Conservation (phyloP, 1,140 invertebrate genomes). For the Mizuhopecten yessoensis region DNA sequence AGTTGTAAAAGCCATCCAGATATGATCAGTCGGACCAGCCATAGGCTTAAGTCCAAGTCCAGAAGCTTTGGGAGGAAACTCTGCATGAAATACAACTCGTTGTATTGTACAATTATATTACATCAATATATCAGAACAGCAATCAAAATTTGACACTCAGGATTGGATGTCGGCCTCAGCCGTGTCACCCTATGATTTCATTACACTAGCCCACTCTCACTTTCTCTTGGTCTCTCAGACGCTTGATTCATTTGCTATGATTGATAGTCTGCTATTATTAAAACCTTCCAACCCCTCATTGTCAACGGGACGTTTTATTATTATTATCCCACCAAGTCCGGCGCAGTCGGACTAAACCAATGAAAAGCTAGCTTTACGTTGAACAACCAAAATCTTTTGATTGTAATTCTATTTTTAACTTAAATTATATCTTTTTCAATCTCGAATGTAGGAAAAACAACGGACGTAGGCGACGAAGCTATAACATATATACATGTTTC, state of each 20-base stretch:
- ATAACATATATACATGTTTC: too few species aligned
- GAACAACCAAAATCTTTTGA: neutral
- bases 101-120: constrained; percentile 12
- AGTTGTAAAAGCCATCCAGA: neutral
- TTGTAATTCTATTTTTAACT: neutral
- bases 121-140: constrained; percentile 6
- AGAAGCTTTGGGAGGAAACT: neutral
- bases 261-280: constrained; percentile 35
- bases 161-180: neutral
- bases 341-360: neutral
- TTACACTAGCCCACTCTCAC: neutral
- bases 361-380: neutral
- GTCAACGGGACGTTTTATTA: neutral
- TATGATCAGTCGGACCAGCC: neutral
- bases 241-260: constrained; percentile 38
- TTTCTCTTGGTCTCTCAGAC: constrained; percentile 23
- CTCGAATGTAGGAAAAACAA: neutral
- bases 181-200: constrained; percentile 37
- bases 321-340: neutral
- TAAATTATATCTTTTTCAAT: neutral
- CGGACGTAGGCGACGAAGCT: too few species aligned
- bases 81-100: neutral
- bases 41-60: neutral
- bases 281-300: constrained; percentile 1
- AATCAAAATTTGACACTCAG: neutral